A percentile compares a stretch with the other conserved stretches of the same genome.
These are phyloP conservation scores for Eolophus roseicapilla DNA, from an alignment of 2,113 vertebrate species.

Conservation along the genomic window DNA sequence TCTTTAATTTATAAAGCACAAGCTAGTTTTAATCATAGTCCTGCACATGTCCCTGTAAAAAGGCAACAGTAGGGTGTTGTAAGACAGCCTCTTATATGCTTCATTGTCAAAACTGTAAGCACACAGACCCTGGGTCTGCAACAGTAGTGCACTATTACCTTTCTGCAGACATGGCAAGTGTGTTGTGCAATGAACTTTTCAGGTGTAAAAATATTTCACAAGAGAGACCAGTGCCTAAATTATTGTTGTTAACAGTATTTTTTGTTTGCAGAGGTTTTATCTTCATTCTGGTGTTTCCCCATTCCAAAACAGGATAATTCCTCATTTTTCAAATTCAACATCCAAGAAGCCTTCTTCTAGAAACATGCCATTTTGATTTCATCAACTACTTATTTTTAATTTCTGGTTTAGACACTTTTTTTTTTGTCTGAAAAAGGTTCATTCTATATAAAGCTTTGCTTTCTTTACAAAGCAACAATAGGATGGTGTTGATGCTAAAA, in stretches of 20 bases:
- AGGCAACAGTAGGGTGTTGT: rapidly evolving
- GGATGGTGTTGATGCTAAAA: background rate
- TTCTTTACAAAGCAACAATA: background rate
- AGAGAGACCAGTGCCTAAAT: background rate
- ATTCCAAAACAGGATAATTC: background rate
- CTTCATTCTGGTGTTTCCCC: background rate
- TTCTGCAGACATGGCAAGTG: background rate
- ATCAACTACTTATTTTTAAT: background rate
- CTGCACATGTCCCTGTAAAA: background rate
- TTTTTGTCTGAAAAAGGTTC: background rate
- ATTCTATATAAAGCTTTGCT: background rate
- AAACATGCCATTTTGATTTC: background rate
- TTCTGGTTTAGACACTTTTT: background rate
- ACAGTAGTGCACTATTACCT: background rate
- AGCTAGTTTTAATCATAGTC: background rate
- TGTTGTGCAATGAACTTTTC: background rate
- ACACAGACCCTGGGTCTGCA: rapidly evolving
- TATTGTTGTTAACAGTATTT: background rate
- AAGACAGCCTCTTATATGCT: background rate
- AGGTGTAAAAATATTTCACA: background rate
- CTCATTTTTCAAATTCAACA: background rate
- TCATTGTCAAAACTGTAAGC: background rate
- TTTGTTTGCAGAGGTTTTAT: background rate
- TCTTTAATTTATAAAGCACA: background rate
- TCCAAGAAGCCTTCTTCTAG: background rate